A percentile compares a stretch with the other conserved stretches of the same genome.
These are phyloP conservation scores for Kradibia gibbosae DNA, from an alignment of 1,140 invertebrate genomes.

Conservation along the genomic window DNA sequence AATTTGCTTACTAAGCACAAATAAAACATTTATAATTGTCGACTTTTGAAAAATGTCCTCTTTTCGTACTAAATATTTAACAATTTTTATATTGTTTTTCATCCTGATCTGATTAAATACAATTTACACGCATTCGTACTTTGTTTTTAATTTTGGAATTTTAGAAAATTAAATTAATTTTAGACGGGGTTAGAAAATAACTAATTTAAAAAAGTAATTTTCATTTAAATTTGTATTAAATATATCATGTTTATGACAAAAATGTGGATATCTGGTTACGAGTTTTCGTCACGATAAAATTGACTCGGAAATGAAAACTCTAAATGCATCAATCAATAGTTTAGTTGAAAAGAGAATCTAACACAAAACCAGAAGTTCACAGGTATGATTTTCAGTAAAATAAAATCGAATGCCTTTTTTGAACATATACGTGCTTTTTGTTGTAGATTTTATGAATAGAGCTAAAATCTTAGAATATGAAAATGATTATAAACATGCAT, in stretches of 20 bases:
- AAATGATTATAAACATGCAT: too few species aligned
- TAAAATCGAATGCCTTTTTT: neutral
- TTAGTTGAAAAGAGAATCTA: neutral
- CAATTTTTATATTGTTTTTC: too few species aligned
- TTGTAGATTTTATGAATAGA: neutral
- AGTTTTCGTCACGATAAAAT: neutral
- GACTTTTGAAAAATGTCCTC: too few species aligned
- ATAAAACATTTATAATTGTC: too few species aligned
- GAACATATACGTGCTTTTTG: neutral
- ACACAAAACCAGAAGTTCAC: neutral
- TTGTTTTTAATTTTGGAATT: too few species aligned
- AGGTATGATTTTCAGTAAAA: neutral
- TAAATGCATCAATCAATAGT: neutral
- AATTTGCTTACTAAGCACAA: too few species aligned
- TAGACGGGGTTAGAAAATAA: too few species aligned
- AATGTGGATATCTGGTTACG: neutral
- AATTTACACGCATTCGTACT: too few species aligned
- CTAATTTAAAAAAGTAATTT: too few species aligned
- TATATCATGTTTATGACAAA: neutral
- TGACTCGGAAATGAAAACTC: neutral
- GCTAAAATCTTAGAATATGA: neutral
- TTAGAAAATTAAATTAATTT: too few species aligned
- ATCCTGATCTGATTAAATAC: too few species aligned
- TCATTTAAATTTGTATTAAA: neutral
- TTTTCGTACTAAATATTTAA: too few species aligned